Evolutionary conservation across 2,113 vertebrate genomes (phyloP), one percentile per base, ranked within the genome.

Genomic region (Corythornis madagascariensis): DNA sequence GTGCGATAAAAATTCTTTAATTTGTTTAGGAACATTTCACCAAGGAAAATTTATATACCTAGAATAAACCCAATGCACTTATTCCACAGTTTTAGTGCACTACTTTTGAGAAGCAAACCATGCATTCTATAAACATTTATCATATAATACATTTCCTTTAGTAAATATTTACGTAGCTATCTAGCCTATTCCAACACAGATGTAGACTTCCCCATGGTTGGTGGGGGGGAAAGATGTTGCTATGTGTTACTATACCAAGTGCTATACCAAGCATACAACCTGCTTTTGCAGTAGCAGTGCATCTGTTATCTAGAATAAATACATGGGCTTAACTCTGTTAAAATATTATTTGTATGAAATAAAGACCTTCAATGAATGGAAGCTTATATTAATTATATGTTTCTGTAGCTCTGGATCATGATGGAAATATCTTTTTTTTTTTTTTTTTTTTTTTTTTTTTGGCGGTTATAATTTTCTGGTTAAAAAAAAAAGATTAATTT

Each of bases 261-360:
- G n/a, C 45, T 85, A 16, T 14, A 69, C 24, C 13, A 33, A 92
- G 35, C 53, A n/a, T 35, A 61, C 45, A 82, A 10, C 45, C 78
- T 56, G 72, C 56, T 91, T 83, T 80, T 89, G 82, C 89, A 91
- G 38, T 26, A 70, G 40, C 6, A 2, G 50, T 76, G 52, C 60
- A 33, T 83, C 78, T 92, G 38, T 94, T 95, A 96, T 94, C 92
- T 95, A 93, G 69, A 92, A 89, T 78, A 96, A 96, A 94, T 71
- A 96, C 11, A 35, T 12, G 57, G 25, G 0, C 84, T 91, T 63
- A 59, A 33, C 22, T 79, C 78, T 70, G 28, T 57, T 57, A 45
- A 84, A 71, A 52, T 71, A 67, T 61, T 67, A 25, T 81, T 89
- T 88, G 52, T 83, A 16, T 40, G 72, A 64, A 85, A 74, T 77